A percentile compares a stretch with the other conserved stretches of the same genome.
Conservation (phyloP, 2,888 invertebrate species). For the Drosophila neotestacea region DNA sequence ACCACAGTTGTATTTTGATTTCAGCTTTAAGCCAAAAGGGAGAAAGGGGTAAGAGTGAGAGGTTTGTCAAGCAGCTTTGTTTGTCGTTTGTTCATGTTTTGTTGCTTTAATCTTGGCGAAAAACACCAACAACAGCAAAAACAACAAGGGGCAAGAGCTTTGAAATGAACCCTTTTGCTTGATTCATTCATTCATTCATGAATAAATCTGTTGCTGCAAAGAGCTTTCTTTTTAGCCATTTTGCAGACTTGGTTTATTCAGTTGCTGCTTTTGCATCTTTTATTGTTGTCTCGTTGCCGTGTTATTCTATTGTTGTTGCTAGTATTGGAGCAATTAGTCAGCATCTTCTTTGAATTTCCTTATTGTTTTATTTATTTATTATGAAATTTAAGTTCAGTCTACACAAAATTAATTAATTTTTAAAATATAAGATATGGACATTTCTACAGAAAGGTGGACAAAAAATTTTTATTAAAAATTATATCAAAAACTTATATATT, state of each 20-base stretch:
- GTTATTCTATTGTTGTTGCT: constrained; percentile 15
- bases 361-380: background rate
- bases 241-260: constrained; percentile 9
- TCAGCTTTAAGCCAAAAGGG: background rate
- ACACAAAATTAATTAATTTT: no score
- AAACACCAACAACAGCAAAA: background rate
- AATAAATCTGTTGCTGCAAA: constrained; percentile 27
- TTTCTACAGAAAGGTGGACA: no score
- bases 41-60: background rate
- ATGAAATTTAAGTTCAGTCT: no score
- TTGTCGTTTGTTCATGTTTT: constrained; percentile 7
- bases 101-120: constrained; percentile 21
- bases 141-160: constrained; percentile 2
- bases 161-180: constrained; percentile 36
- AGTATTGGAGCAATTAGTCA: constrained; percentile 26
- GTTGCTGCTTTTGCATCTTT: constrained; percentile 16
- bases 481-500: no score
- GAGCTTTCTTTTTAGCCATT: constrained; percentile 27
- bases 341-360: constrained; percentile 3
- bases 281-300: constrained; percentile 12
- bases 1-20: constrained; percentile 8
- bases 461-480: no score
- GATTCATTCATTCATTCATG: constrained; percentile 47
- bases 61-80: background rate
- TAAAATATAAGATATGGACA: no score